Conservation (phyloP, 2,113 vertebrate genomes). For the Hippocampus comes region DNA sequence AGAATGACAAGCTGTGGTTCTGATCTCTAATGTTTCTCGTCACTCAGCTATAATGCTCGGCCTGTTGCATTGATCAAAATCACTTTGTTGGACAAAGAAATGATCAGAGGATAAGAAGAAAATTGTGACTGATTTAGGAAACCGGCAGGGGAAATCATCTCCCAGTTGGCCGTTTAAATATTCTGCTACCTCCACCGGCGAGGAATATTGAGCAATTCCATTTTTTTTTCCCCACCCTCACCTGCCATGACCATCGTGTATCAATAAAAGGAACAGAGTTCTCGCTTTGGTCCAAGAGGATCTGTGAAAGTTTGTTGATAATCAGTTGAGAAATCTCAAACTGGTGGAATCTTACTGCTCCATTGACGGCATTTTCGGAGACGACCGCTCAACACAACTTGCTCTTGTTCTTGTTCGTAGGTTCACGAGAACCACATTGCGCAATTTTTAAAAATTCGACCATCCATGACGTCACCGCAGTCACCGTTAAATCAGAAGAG, state of each 20-base stretch:
- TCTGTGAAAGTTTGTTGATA: background rate
- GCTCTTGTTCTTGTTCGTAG: too few species aligned
- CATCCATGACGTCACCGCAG: too few species aligned
- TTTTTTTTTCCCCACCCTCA: background rate
- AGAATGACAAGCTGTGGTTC: background rate
- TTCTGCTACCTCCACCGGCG: background rate
- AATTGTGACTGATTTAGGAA: background rate
- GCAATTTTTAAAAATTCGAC: too few species aligned
- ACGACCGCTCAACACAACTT: too few species aligned
- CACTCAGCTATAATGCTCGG: background rate
- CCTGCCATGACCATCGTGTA: background rate
- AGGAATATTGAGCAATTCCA: background rate
- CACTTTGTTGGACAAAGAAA: background rate
- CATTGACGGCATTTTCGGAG: too few species aligned
- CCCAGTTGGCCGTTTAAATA: background rate
- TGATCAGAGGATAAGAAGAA: background rate
- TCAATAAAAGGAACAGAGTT: background rate
- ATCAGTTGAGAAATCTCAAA: background rate
- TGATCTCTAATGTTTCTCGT: background rate
- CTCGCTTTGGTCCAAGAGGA: background rate
- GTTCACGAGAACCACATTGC: too few species aligned
- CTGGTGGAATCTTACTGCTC: background rate
- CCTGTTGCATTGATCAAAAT: background rate
- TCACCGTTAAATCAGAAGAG: too few species aligned
- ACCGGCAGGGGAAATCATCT: background rate